Evolutionary conservation across 1,140 invertebrate genomes (phyloP).

Genomic region (Lineus longissimus): DNA sequence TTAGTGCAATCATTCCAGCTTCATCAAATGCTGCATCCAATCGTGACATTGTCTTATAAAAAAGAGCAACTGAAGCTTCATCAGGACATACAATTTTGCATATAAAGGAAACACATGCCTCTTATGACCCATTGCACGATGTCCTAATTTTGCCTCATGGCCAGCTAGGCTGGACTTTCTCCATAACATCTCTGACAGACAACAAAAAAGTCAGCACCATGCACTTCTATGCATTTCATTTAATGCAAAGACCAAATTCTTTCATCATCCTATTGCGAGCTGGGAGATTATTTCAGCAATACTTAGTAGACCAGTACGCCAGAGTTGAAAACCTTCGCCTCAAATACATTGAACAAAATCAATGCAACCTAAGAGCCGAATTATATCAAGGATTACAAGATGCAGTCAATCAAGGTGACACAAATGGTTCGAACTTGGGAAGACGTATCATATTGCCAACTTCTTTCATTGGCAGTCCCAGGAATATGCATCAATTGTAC

Average conservation of each 20-base stretch:
- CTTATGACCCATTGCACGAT: too few relatives aligned
- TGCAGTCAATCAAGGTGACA: constrained; percentile 17
- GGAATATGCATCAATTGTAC: constrained; percentile 53
- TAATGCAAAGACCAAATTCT: constrained; percentile 12
- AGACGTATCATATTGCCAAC: constrained; percentile 52
- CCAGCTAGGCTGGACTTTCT: too few relatives aligned
- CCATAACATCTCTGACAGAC: too few relatives aligned
- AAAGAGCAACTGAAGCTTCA: too few relatives aligned
- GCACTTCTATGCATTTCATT: constrained; percentile 18
- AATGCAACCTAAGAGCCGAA: too few relatives aligned
- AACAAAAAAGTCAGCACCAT: constrained; percentile 1
- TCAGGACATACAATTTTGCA: too few relatives aligned
- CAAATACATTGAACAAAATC: constrained; percentile 25
- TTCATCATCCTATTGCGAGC: constrained; percentile 38
- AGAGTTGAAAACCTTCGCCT: constrained; percentile 27
- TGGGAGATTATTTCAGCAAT: constrained; percentile 49
- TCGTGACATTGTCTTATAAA: too few relatives aligned
- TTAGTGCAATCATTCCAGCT: too few relatives aligned
- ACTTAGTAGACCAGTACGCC: constrained; percentile 51
- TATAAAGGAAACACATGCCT: too few relatives aligned
- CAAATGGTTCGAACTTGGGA: constrained; percentile 28
- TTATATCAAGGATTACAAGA: too few relatives aligned
- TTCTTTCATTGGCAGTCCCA: constrained; percentile 50
- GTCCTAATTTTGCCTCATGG: too few relatives aligned
- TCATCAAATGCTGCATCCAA: too few relatives aligned